Evolutionary conservation across 2,113 vertebrate species (phyloP), one percentile per base, ranked within the genome.

Genomic region (Catagonus wagneri): DNA sequence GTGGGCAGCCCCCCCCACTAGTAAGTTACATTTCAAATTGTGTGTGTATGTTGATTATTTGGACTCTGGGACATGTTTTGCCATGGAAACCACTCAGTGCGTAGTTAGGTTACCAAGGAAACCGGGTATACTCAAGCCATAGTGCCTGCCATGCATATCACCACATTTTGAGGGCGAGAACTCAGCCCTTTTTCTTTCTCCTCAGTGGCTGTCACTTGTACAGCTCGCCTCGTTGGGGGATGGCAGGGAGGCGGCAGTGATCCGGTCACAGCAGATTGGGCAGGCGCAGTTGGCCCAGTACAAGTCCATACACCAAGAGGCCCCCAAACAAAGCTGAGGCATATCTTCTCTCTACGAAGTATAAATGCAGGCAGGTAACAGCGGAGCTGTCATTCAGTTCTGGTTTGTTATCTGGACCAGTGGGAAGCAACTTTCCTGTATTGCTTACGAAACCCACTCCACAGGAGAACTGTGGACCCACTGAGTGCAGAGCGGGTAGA

Each of bases 31-130:
- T 96, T 97, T 92, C 90, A 95, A 66, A 93, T 85, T 92, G 75
- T 88, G 68, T 85, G 87, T 54, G 61, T 97, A 75, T 95, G 94
- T 90, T 96, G 93, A 84, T 97, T 97, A 20, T 97, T 98, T 98
- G 93, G 93, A 96, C 76, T 97, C 85, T 86, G 81, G 71, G 83
- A 93, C 93, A 76, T 97, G 92, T 88, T 95, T 98, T 95, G 85
- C 95, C 84, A 97, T 98, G 94, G 97, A 95, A 98, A 97, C 96
- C 84, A 71, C 89, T 95, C 92, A 97, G 81, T 95, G 94, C 93
- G 85, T 94, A 94, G 96, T 97, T 94, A 90, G 61, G 96, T 97
- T 97, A 83, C 97, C 96, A 96, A 94, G 97, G 97, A 95, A 97
- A 98, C 97, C 80, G 63, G 61, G 83, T 68, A 66, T 90, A 50